Base-by-base conservation (phyloP, 2,888 invertebrate species). In the Dryobota labecula region DNA sequence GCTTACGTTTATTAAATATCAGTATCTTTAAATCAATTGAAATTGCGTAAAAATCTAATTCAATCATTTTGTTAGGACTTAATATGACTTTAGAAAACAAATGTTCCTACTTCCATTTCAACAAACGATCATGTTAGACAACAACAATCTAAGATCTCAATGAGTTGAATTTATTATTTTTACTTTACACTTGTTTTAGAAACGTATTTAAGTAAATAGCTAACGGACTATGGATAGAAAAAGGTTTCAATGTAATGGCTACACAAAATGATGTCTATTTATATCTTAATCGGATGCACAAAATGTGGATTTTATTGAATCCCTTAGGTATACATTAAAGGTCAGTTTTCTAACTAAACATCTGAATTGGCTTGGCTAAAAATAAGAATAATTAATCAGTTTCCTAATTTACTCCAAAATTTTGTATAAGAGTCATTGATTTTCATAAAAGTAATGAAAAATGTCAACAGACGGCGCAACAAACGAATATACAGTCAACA, bases 291-390 rank as follows among this genome's bases (percentile, higher is more conserved):
- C 0, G 15, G 15, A 41, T 53, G 75, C 80, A 75, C 75, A 79
- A 75, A 57, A 64, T 51, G 53, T 41, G 80, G 80, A 76, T 79
- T 76, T 74, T 76, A 75, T 75, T 74, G 64, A 79, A 79, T 79
- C 80, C 74, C 11, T 8, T 24, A 18, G 11, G 2, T 71, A 15
- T 33, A 45, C 11, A n/a, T 13, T 15, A 47, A n/a, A 64, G 0
- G 20, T 38, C 2, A 24, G n/a, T 49, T 76, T 15, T 47, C 20
- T 43, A 15, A 4, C 4, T 36, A n/a, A 30, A 30, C 15, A 43
- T 53, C 8, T 27, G 13, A 43, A 51, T 8, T 30, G n/a, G 15
- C 33, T 24, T 45, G 18, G 24, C 18, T 20, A 20, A 69, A 47
- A 30, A 43, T 20, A 0, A 5, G 3, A 36, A 15, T 36, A 51